Percentiles rank a stretch among this genome's conserved stretches.
phyloP scores from a whole-genome alignment of 2,113 vertebrate genomes.

The Lamprotornis superbus region DNA sequence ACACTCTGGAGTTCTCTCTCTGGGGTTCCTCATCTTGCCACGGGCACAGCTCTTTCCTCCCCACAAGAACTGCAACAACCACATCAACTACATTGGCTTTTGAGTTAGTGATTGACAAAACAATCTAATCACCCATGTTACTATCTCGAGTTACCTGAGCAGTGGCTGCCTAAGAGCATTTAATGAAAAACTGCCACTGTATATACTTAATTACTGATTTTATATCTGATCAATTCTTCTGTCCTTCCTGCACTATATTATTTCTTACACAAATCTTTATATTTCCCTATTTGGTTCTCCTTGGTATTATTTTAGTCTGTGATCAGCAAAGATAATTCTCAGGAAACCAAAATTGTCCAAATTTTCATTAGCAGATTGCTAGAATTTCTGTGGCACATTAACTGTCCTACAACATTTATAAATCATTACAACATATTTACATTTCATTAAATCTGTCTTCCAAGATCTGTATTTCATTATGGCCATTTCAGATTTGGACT shows the following conservation, averaged over 20 bases:
- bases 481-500: neutral
- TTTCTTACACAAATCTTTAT: neutral
- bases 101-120: neutral
- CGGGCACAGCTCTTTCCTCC: neutral
- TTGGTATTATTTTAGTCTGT: neutral
- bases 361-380: neutral
- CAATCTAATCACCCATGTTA: neutral
- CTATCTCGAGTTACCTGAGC: neutral
- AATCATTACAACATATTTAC: neutral
- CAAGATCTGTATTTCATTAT: neutral
- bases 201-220: neutral
- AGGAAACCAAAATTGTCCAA: neutral
- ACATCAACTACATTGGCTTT: neutral
- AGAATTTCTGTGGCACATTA: neutral
- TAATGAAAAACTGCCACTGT: neutral
- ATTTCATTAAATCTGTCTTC: neutral
- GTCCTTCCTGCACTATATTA: neutral
- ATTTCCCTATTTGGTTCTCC: neutral
- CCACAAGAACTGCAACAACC: neutral
- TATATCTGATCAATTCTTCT: neutral
- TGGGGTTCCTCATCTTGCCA: neutral
- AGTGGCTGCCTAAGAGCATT: neutral
- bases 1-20: neutral
- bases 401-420: neutral
- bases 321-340: neutral